Percentiles rank a stretch among this genome's conserved stretches.
Conservation (phyloP, 2,113 vertebrate species). For the Haplochromis burtoni region DNA sequence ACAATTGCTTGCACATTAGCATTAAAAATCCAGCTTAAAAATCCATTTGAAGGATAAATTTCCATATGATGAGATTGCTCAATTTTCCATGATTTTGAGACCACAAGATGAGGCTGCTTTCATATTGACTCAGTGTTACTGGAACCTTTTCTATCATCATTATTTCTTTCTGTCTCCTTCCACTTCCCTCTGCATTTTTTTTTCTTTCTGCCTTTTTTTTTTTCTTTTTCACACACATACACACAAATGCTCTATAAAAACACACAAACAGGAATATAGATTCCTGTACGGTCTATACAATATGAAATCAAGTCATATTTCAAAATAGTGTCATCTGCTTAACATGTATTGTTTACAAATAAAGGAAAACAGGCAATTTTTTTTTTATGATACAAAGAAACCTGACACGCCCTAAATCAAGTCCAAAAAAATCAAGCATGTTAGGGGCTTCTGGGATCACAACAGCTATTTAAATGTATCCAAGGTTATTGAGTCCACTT, state of each 20-base stretch:
- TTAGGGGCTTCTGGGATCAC: constrained; percentile 56
- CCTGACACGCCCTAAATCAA: constrained; percentile 62
- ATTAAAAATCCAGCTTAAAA: constrained; percentile 23
- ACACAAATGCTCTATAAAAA: constrained; percentile 66
- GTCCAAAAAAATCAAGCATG: constrained; percentile 62
- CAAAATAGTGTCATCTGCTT: constrained; percentile 73
- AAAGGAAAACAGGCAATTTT: constrained; percentile 67
- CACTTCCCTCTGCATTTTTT: neutral
- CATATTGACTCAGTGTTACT: constrained; percentile 41
- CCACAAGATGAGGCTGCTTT: constrained; percentile 53
- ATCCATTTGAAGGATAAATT: constrained; percentile 37
- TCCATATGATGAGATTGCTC: constrained; percentile 31
- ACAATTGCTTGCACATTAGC: constrained; percentile 24
- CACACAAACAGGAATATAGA: constrained; percentile 63
- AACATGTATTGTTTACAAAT: constrained; percentile 69
- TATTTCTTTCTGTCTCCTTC: constrained; percentile 2
- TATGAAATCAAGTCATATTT: constrained; percentile 74
- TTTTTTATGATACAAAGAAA: constrained; percentile 66
- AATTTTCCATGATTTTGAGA: constrained; percentile 50
- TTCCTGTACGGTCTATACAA: constrained; percentile 68
- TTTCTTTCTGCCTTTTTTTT: neutral
- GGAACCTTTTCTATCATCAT: constrained; percentile 39
- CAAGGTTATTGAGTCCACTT: constrained; percentile 40
- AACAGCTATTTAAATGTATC: constrained; percentile 55
- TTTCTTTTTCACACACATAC: constrained; percentile 34